Conservation (phyloP, 1,140 invertebrate species). For the Brachionus sp. region DNA sequence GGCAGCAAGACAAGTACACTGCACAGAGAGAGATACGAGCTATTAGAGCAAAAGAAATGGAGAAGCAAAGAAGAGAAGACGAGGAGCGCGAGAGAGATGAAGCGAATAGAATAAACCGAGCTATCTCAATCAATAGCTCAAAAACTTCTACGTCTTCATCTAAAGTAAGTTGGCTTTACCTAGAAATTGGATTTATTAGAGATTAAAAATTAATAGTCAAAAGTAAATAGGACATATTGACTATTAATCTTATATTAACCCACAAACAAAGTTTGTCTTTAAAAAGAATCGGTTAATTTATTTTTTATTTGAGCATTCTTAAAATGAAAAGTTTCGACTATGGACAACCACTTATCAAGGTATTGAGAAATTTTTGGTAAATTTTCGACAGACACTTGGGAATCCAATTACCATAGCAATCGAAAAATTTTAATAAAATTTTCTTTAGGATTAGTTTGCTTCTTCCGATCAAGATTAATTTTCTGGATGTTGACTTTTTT, state of each 20-base stretch:
- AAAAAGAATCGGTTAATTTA: neutral
- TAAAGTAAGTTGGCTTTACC: neutral
- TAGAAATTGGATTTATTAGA: neutral
- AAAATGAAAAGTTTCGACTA: no score
- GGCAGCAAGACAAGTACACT: conserved; percentile 38
- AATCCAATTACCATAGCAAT: neutral
- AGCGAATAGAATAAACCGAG: neutral
- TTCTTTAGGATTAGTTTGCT: neutral
- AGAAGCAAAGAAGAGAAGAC: conserved; percentile 35
- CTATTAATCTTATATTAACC: neutral
- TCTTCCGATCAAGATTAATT: neutral
- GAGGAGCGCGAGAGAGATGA: conserved; percentile 27
- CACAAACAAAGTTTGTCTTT: neutral
- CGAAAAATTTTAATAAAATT: neutral
- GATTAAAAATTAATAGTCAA: neutral
- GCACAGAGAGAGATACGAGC: conserved; percentile 38
- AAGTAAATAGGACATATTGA: neutral
- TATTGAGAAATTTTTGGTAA: no score
- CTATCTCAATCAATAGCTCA: neutral
- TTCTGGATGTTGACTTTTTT: neutral
- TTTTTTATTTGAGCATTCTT: no score
- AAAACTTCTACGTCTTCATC: neutral
- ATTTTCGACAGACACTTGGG: no score
- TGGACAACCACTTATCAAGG: no score
- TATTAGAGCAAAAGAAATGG: conserved; percentile 41